These are phyloP conservation scores for Melozone crissalis DNA, from an alignment of 2,113 vertebrate species.

Conservation along the genomic window DNA sequence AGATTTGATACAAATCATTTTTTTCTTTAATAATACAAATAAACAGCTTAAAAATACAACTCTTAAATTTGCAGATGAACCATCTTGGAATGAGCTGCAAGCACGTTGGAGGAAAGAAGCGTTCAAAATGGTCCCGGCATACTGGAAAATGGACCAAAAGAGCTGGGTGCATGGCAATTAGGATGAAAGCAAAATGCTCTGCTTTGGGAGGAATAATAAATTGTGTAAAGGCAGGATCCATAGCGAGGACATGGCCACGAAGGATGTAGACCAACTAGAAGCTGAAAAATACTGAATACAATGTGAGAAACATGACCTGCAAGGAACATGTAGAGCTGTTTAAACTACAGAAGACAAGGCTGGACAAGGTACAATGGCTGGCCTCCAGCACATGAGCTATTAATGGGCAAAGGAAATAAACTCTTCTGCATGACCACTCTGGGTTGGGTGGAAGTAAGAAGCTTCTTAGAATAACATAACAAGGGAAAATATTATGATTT, in stretches of 20 bases:
- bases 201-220: background rate
- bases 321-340: background rate
- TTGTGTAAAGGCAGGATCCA: background rate
- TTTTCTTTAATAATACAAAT: background rate
- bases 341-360: background rate
- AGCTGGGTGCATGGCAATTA: background rate
- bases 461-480: background rate
- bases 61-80: background rate
- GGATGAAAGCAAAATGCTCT: background rate
- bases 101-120: background rate
- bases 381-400: background rate
- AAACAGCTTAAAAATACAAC: background rate
- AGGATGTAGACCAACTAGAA: background rate
- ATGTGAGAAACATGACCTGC: background rate
- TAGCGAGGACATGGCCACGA: background rate
- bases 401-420: background rate
- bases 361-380: background rate
- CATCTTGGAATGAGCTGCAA: background rate
- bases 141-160: background rate
- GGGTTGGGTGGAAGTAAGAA: background rate
- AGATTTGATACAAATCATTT: background rate
- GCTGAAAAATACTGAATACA: background rate
- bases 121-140: background rate
- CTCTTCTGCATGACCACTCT: background rate
- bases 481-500: background rate